phyloP scores from a whole-genome alignment of 2,888 invertebrate species.

The Eremobia ochroleuca region DNA sequence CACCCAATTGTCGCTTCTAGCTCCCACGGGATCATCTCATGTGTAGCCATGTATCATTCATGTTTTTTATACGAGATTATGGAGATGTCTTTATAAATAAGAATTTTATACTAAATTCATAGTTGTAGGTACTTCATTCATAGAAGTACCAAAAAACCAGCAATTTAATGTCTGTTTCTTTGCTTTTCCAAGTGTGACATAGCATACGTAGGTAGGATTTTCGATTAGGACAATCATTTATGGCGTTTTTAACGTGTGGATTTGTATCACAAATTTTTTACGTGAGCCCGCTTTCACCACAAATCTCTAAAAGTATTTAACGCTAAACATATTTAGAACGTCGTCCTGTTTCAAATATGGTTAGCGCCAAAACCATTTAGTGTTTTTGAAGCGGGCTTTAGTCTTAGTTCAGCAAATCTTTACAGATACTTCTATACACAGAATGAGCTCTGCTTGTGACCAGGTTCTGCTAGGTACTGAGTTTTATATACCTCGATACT shows the following conservation, averaged over 20 bases:
- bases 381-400: not conserved
- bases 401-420: not conserved
- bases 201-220: not conserved
- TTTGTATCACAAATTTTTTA: not conserved
- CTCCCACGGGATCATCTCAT: constrained; percentile 58
- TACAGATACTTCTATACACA: not conserved
- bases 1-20: constrained; percentile 47
- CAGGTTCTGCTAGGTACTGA: not conserved
- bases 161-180: not conserved
- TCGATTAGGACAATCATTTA: not conserved
- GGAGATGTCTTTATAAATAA: not conserved
- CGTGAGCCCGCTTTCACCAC: not conserved
- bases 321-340: not conserved
- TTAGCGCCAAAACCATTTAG: not conserved
- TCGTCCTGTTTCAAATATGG: not conserved
- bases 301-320: not conserved
- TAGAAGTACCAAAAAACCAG: not conserved
- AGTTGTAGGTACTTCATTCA: no score
- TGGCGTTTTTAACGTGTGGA: not conserved
- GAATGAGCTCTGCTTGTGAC: not conserved
- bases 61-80: constrained; percentile 3
- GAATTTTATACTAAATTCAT: not conserved
- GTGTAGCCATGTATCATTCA: not conserved
- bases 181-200: not conserved
- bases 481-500: not conserved